Percentiles rank a stretch among this genome's conserved stretches.
Evolutionary conservation across 1,140 invertebrate species (phyloP).

Genomic region (Periplaneta americana): DNA sequence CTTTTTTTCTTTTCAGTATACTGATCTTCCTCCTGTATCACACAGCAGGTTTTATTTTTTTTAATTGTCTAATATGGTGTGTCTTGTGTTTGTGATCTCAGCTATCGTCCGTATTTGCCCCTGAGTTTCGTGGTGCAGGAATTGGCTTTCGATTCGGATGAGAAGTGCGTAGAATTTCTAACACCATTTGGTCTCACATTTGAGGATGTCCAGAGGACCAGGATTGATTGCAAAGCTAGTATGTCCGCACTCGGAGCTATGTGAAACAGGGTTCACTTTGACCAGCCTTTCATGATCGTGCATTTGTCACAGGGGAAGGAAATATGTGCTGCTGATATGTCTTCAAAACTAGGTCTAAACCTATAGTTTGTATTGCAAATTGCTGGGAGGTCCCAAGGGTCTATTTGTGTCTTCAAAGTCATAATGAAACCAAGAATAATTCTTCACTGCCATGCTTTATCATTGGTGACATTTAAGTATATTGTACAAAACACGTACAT

Average conservation of each 20-base stretch:
- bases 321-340: too few species aligned
- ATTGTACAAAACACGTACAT: neutral
- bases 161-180: conserved; percentile 83
- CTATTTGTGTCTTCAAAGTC: neutral
- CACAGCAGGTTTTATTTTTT: conserved; percentile 38
- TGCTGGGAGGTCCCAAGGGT: neutral
- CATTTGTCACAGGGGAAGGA: too few species aligned
- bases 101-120: conserved; percentile 87
- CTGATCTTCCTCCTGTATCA: neutral
- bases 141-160: conserved; percentile 75
- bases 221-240: conserved; percentile 83
- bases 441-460: neutral
- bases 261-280: neutral
- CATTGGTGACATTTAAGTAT: neutral
- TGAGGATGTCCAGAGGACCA: conserved; percentile 58
- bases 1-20: conserved; percentile 17
- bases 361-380: too few species aligned
- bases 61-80: neutral
- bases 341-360: too few species aligned
- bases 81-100: conserved; percentile 51
- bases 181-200: conserved; percentile 72
- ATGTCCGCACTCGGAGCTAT: conserved; percentile 46
- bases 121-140: conserved; percentile 77
- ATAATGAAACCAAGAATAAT: neutral
- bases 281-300: too few species aligned